These are phyloP conservation scores for Phocoena sinus DNA, from an alignment of 2,113 vertebrate genomes.

Conservation along the genomic window DNA sequence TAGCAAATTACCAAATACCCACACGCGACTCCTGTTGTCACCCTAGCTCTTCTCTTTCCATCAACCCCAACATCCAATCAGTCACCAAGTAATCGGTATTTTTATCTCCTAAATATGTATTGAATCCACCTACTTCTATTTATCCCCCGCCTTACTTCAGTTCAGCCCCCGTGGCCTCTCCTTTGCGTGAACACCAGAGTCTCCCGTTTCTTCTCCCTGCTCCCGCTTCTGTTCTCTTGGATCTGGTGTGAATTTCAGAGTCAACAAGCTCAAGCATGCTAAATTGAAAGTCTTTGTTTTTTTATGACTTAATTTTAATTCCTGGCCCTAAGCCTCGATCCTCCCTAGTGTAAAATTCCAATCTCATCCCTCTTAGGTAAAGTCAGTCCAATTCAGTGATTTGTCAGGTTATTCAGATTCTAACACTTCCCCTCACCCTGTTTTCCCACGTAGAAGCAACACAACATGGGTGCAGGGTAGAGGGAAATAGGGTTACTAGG, in stretches of 20 bases:
- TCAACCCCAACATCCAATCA: background rate
- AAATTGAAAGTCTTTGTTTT: slow-evolving; percentile 35
- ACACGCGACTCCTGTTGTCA: background rate
- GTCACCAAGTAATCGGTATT: background rate
- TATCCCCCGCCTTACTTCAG: background rate
- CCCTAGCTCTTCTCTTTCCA: background rate
- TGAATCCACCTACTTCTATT: background rate
- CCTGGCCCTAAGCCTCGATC: slow-evolving; percentile 22
- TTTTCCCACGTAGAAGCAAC: background rate
- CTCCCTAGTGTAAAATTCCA: slow-evolving; percentile 32
- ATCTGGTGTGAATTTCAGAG: slow-evolving; percentile 17
- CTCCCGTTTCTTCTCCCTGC: background rate
- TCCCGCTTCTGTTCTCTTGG: background rate
- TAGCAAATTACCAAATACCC: background rate
- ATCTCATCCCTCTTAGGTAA: background rate
- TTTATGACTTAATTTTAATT: slow-evolving; percentile 58
- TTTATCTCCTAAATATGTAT: background rate
- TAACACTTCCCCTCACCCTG: background rate
- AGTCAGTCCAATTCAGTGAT: background rate
- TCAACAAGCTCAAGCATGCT: background rate
- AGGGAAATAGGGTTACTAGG: background rate
- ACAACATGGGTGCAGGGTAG: accelerated
- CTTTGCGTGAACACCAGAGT: no score
- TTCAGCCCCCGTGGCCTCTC: background rate
- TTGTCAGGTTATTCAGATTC: slow-evolving; percentile 10